Evolutionary conservation across 2,113 vertebrate species (phyloP).

Genomic region (Calypte anna): DNA sequence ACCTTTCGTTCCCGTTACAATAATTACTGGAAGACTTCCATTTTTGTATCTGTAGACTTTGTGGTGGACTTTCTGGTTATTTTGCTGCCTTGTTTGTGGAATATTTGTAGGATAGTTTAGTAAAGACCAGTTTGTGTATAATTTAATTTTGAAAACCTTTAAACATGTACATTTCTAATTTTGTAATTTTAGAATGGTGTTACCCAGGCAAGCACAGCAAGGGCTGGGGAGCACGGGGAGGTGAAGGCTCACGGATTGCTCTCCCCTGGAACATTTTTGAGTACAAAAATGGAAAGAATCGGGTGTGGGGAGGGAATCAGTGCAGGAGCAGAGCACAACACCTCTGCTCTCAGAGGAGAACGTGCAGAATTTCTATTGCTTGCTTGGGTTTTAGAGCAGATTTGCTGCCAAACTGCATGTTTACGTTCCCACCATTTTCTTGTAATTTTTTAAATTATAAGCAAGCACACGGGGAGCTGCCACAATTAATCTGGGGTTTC

Average conservation of each 20-base stretch:
- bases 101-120: constrained; percentile 80
- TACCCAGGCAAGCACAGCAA: neutral
- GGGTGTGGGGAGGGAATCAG: neutral
- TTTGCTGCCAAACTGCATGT: neutral
- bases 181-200: neutral
- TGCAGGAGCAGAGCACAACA: neutral
- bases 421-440: neutral
- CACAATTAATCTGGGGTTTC: neutral
- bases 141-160: constrained; percentile 70
- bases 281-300: neutral
- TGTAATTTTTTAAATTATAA: neutral
- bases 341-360: neutral
- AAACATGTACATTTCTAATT: constrained; percentile 59
- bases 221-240: neutral
- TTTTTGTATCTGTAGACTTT: constrained; percentile 76
- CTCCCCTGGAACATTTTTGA: constrained; percentile 1
- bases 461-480: neutral
- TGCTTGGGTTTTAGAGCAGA: neutral
- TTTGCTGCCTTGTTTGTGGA: constrained; percentile 82
- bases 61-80: constrained; percentile 77
- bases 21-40: constrained; percentile 70
- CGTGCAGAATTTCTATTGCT: neutral
- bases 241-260: neutral
- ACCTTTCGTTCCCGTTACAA: constrained; percentile 57
- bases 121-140: constrained; percentile 68